phyloP scores from a whole-genome alignment of 2,797 vertebrate genomes.

The Arctocebus calabarensis region DNA sequence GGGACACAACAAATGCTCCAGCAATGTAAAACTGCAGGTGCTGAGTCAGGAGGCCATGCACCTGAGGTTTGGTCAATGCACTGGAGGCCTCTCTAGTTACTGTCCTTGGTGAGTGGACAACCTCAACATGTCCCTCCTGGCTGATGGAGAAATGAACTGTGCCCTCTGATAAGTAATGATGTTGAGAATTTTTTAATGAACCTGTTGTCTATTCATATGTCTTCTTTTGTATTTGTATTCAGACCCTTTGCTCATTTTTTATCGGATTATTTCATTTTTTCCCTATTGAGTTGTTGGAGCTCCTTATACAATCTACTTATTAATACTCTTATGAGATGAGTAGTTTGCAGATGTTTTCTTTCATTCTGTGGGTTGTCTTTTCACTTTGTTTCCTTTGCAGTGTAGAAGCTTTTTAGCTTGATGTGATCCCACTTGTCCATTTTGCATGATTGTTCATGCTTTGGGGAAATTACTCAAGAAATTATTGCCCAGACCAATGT shows the following conservation, averaged over 20 bases:
- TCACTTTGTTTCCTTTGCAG: not conserved
- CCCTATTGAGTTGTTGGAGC: not conserved
- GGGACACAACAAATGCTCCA: too few species aligned
- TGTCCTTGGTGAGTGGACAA: too few species aligned
- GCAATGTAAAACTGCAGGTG: too few species aligned
- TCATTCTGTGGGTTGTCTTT: not conserved
- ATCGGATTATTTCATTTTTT: not conserved
- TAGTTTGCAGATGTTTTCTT: not conserved
- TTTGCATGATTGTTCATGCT: not conserved
- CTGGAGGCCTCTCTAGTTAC: too few species aligned
- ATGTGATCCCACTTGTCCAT: not conserved
- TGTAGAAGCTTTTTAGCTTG: not conserved
- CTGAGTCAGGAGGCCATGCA: too few species aligned
- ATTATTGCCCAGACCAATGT: not conserved
- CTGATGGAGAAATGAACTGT: too few species aligned
- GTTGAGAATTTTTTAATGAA: not conserved
- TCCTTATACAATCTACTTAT: not conserved
- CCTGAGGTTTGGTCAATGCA: too few species aligned
- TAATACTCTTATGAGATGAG: not conserved
- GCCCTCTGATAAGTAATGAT: not conserved
- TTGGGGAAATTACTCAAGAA: not conserved
- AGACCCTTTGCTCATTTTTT: not conserved
- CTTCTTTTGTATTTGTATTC: not conserved
- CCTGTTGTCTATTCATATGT: not conserved
- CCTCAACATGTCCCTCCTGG: too few species aligned